A percentile compares a stretch with the other conserved stretches of the same genome.
Evolutionary conservation across 1,140 invertebrate species (phyloP).

Genomic region (Eueides isabella): DNA sequence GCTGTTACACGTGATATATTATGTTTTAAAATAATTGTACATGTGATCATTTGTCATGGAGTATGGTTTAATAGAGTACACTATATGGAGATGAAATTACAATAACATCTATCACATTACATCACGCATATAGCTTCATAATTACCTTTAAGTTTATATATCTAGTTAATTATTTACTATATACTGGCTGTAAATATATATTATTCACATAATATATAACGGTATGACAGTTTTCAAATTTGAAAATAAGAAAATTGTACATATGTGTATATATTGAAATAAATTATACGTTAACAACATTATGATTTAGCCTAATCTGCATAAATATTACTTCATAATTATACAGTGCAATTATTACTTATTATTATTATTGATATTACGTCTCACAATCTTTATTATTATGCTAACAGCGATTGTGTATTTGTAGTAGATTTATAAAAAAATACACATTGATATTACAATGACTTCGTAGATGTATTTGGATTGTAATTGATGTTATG

Average conservation of each 20-base stretch:
- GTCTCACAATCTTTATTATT: too few species aligned
- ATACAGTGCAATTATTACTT: too few species aligned
- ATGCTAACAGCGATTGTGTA: too few species aligned
- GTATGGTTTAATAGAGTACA: not conserved
- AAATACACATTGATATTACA: too few species aligned
- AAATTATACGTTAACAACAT: not conserved
- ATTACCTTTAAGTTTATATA: not conserved
- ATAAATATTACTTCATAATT: too few species aligned
- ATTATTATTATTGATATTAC: not conserved
- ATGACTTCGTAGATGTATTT: too few species aligned
- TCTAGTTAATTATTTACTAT: not conserved
- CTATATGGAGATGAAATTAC: conserved; percentile 22
- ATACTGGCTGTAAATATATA: not conserved
- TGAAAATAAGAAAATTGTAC: too few species aligned
- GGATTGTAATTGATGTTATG: too few species aligned
- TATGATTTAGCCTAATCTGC: not conserved
- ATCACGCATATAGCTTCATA: not conserved
- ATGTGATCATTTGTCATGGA: not conserved
- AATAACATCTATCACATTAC: conserved; percentile 16
- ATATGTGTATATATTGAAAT: too few species aligned
- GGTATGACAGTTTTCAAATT: too few species aligned
- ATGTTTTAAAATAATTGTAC: not conserved
- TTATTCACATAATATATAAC: too few species aligned
- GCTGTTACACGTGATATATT: not conserved
- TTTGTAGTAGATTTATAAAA: too few species aligned